phyloP scores from a whole-genome alignment of 2,888 invertebrate genomes.

The Drosophila neonasuta region DNA sequence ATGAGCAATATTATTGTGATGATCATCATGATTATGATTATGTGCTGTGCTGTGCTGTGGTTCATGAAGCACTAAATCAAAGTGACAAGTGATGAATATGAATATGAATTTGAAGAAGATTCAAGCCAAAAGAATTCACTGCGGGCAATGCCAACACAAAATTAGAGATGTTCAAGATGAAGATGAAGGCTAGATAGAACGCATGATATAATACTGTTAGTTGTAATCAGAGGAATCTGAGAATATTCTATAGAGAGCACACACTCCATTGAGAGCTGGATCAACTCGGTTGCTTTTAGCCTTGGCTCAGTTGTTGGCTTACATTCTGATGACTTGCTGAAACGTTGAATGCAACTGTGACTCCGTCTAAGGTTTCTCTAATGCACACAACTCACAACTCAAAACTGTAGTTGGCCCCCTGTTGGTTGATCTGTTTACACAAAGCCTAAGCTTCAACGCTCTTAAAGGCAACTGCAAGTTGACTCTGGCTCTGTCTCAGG shows the following conservation, averaged over 20 bases:
- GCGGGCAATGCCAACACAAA: conserved; percentile 3
- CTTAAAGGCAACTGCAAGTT: conserved; percentile 15
- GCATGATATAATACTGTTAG: background rate
- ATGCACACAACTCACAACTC: conserved; percentile 3
- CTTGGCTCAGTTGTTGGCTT: conserved; percentile 51
- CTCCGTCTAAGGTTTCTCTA: conserved; percentile 42
- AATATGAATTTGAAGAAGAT: conserved; percentile 18
- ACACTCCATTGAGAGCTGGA: conserved; percentile 4
- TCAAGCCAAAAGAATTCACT: conserved; percentile 7
- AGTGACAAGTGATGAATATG: conserved; percentile 46
- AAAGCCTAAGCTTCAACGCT: conserved; percentile 55
- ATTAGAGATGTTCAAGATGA: background rate
- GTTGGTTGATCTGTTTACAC: conserved; percentile 53
- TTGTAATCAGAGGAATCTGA: conserved; percentile 10
- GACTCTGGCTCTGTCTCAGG: background rate
- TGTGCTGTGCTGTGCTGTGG: conserved; percentile 19
- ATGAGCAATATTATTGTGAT: background rate
- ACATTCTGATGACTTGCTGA: conserved; percentile 55
- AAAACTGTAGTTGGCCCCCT: conserved; percentile 24
- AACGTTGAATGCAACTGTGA: conserved; percentile 33
- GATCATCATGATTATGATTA: conserved; percentile 30
- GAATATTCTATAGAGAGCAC: background rate
- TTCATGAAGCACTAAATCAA: conserved; percentile 46
- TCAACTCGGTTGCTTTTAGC: conserved; percentile 27
- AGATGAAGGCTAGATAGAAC: conserved; percentile 8